Conservation (phyloP, 2,113 vertebrate species). For the Cochlearius cochlearius region DNA sequence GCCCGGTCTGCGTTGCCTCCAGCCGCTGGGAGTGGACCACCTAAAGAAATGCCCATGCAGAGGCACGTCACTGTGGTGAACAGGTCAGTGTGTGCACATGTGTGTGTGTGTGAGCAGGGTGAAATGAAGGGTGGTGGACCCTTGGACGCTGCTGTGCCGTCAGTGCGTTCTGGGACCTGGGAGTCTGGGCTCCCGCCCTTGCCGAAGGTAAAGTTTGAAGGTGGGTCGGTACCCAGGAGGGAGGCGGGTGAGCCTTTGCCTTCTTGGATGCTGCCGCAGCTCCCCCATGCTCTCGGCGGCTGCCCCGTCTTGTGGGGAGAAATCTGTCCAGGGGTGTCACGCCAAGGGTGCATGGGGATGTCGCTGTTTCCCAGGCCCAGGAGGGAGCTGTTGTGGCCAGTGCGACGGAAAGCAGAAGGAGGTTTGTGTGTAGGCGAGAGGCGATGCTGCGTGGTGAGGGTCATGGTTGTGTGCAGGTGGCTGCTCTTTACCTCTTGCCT, state of each 20-base stretch:
- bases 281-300: background rate
- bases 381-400: background rate
- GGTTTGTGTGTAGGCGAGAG: background rate
- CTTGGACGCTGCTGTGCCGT: no score
- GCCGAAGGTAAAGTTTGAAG: background rate
- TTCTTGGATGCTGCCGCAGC: background rate
- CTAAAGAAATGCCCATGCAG: constrained; percentile 54
- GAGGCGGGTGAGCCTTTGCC: background rate
- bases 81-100: constrained; percentile 53
- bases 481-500: background rate
- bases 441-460: fast-evolving
- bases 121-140: no score
- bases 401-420: background rate
- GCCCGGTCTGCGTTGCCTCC: constrained; percentile 19
- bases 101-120: background rate
- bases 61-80: constrained; percentile 53
- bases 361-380: background rate
- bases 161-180: fast-evolving
- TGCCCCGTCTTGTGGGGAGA: background rate
- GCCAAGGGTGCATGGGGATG: fast-evolving
- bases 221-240: background rate
- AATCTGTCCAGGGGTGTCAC: background rate
- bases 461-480: no score
- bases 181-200: fast-evolving
- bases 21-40: constrained; percentile 45